Conservation (phyloP, 1,140 invertebrate genomes). For the Camponotus floridanus region DNA sequence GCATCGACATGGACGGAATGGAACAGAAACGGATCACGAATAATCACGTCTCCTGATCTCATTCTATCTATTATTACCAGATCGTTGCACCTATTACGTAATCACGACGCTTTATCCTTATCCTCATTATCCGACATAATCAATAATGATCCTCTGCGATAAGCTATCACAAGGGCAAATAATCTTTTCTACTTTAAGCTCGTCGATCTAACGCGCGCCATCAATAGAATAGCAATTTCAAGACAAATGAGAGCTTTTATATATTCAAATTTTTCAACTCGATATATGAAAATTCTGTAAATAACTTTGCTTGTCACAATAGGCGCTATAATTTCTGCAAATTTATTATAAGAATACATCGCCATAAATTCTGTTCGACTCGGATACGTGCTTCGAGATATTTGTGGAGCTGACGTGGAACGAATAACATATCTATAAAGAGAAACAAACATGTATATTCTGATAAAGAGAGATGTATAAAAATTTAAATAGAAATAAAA, state of each 20-base stretch:
- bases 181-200: constrained; percentile 17
- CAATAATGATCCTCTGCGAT: constrained; percentile 30
- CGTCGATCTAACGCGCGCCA: background rate
- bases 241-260: background rate
- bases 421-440: constrained; percentile 1
- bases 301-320: background rate
- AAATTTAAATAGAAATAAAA: background rate
- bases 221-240: background rate
- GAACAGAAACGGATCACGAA: background rate
- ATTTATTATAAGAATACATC: constrained; percentile 11
- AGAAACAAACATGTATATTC: background rate
- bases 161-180: background rate
- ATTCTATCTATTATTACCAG: constrained; percentile 27
- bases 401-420: constrained; percentile 9
- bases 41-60: constrained; percentile 32
- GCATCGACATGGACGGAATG: background rate
- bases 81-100: constrained; percentile 14
- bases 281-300: background rate
- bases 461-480: background rate
- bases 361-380: constrained; percentile 15
- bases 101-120: constrained; percentile 16
- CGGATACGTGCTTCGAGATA: background rate
- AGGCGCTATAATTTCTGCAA: background rate
- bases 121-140: constrained; percentile 44
- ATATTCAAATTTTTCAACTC: background rate